Base-by-base conservation (phyloP, 1,140 invertebrate genomes). In the Lysiphlebus fabarum region DNA sequence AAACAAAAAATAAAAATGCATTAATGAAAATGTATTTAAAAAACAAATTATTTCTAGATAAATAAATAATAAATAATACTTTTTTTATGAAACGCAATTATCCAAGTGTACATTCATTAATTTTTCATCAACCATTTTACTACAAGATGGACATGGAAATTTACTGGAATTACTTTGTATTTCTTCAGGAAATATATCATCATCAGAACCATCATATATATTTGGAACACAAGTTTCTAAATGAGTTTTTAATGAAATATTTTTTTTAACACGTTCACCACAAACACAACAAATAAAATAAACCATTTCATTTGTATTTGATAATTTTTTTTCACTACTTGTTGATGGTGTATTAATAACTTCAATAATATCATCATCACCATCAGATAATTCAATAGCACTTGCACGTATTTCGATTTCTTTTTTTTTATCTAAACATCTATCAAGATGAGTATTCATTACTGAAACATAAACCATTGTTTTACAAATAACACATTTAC, bases 251-350 rank as follows among this genome's bases (percentile, higher is more conserved):
- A 87, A 65, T n/a, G 70, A 74, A 2, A 77, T 60, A 38, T 72
- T 77, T 56, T 69, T 67, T 38, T 73, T 64, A 41, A 87, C 75
- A 41, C 73, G 65, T 44, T 74, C 73, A 26, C 82, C 82, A 69
- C 88, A 90, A 56, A 84, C 83, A 26, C 87, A 82, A 74, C 88
- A 90, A 26, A 65, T 65, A 14, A 66, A 69, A 38, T 26, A 45
- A 26, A 26, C 4, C 4, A 2, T 1, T 26, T 26, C 17, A 26
- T 26, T 26, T 44, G 69, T 69, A 5, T 53, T 58, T 5, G 73
- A 61, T 53, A 33, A 51, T 1, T 65, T 67, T 36, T 67, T 64
- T 11, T 69, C 62, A 38, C 42, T 38, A 36, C 67, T 65, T 8
- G 65, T 69, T 4, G 73, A 68, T n/a, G 63, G 62, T 34, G 65